Conservation (phyloP, 2,888 invertebrate species). For the Pyrocoelia pectoralis region DNA sequence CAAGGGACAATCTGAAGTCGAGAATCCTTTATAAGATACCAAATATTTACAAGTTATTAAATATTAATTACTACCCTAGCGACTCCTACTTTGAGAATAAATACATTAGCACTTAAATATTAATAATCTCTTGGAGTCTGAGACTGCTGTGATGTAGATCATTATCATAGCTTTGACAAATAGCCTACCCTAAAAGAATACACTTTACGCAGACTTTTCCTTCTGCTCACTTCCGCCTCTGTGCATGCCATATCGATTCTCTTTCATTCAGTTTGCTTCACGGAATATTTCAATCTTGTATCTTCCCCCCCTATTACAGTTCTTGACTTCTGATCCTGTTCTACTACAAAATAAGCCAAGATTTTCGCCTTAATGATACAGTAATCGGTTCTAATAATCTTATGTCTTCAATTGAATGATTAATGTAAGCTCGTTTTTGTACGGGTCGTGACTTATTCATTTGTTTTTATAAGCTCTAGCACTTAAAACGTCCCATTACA, state of each 20-base stretch:
- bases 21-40: conserved; percentile 27
- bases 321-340: conserved; percentile 34
- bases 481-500: background rate
- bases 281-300: conserved; percentile 50
- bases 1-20: conserved; percentile 29
- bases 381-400: conserved; percentile 1
- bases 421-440: background rate
- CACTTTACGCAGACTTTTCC: conserved; percentile 42
- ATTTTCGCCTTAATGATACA: conserved; percentile 19
- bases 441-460: background rate
- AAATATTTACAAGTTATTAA: conserved; percentile 36
- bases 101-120: conserved; percentile 38
- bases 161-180: conserved; percentile 48
- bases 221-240: conserved; percentile 45
- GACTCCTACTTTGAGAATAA: conserved; percentile 30
- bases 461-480: background rate
- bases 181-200: conserved; percentile 48
- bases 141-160: conserved; percentile 36
- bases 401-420: background rate
- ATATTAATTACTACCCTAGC: conserved; percentile 25
- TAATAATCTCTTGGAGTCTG: conserved; percentile 38
- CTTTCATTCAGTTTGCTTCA: conserved; percentile 49
- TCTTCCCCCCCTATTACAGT: conserved; percentile 38
- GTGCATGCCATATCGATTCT: conserved; percentile 49
- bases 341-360: conserved; percentile 28